phyloP scores from a whole-genome alignment of 1,140 invertebrate genomes.

The Philaenus spumarius region DNA sequence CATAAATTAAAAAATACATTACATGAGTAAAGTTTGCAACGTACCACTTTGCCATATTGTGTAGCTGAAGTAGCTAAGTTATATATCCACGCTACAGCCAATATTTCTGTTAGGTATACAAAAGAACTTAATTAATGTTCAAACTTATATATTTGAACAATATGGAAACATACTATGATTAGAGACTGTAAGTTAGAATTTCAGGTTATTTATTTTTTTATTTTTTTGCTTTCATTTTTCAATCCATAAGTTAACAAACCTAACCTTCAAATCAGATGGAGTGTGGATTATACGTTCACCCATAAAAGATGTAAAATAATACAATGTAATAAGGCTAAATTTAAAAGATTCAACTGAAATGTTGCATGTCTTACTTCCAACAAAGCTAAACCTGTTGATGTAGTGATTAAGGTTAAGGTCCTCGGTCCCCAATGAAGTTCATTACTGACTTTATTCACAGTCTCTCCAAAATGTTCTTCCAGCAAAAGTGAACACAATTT shows the following conservation, averaged over 20 bases:
- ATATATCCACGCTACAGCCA: not conserved
- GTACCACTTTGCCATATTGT: not conserved
- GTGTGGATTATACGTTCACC: too few species aligned
- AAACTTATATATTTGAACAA: too few species aligned
- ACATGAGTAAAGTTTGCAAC: not conserved
- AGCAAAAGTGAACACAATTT: constrained; percentile 61
- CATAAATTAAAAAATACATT: not conserved
- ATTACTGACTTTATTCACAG: constrained; percentile 57
- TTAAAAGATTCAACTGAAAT: too few species aligned
- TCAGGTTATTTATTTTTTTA: too few species aligned
- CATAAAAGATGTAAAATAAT: too few species aligned
- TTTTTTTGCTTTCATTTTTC: not conserved
- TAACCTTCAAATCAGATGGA: too few species aligned
- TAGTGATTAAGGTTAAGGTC: constrained; percentile 53
- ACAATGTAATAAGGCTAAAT: too few species aligned
- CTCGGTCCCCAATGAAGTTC: constrained; percentile 55
- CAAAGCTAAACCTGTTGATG: constrained; percentile 45
- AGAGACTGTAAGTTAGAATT: too few species aligned
- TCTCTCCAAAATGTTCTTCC: constrained; percentile 63
- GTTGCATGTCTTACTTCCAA: constrained; percentile 19
- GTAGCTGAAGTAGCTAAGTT: not conserved
- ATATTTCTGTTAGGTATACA: not conserved
- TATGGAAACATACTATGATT: too few species aligned
- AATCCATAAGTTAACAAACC: not conserved
- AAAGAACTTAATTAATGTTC: too few species aligned